Evolutionary conservation across 2,888 invertebrate genomes (phyloP).

Genomic region (Cheilosia vulpina): DNA sequence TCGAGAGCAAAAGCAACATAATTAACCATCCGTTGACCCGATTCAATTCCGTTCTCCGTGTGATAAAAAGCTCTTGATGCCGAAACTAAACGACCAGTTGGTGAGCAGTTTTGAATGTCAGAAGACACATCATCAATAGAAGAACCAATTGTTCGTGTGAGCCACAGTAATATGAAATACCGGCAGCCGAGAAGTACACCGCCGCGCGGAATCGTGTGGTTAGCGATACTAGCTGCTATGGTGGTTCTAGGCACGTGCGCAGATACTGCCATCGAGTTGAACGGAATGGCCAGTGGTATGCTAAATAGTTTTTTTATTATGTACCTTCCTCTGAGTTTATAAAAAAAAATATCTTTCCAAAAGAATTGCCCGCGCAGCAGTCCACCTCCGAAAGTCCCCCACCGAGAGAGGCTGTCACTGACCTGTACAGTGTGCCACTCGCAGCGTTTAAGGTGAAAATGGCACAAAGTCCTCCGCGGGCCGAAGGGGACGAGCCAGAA

Average conservation of each 20-base stretch:
- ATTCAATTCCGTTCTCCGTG: constrained; percentile 44
- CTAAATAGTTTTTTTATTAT: constrained; percentile 21
- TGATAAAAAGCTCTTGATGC: constrained; percentile 81
- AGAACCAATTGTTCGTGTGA: constrained; percentile 26
- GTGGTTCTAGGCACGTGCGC: constrained; percentile 22
- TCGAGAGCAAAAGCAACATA: constrained; percentile 71
- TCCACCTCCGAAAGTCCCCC: constrained; percentile 54
- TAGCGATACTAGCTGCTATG: constrained; percentile 27
- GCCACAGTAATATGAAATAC: constrained; percentile 4
- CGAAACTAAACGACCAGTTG: constrained; percentile 80
- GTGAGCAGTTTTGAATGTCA: constrained; percentile 76
- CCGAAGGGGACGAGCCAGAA: neutral
- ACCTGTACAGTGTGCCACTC: constrained; percentile 43
- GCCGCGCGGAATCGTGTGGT: constrained; percentile 24
- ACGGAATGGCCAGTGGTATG: constrained; percentile 53
- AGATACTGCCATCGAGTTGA: neutral
- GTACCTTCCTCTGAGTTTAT: constrained; percentile 1
- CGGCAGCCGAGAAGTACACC: constrained; percentile 24
- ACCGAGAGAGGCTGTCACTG: constrained; percentile 76
- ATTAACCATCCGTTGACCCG: constrained; percentile 72
- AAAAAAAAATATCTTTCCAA: neutral
- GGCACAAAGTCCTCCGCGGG: neutral
- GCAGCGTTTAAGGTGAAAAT: constrained; percentile 46
- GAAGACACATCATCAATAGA: constrained; percentile 59
- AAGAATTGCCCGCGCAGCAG: constrained; percentile 25